phyloP scores from a whole-genome alignment of 1,140 invertebrate genomes.

The Agrypnia vestita region DNA sequence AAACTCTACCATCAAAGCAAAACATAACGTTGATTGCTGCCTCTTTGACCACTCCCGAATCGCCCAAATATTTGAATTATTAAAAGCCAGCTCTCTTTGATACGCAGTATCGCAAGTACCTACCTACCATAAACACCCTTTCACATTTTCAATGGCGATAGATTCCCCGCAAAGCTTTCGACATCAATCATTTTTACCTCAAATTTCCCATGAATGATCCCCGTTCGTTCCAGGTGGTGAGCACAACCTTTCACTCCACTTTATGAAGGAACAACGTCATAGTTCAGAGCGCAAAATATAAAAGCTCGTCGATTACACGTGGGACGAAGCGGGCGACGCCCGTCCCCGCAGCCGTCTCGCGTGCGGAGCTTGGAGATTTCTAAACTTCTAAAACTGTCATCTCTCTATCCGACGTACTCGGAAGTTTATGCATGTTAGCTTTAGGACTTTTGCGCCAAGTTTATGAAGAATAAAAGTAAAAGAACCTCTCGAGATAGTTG shows the following conservation, averaged over 20 bases:
- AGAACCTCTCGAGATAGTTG: constrained; percentile 7
- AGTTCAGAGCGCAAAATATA: constrained; percentile 38
- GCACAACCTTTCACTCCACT: constrained; percentile 46
- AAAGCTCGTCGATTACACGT: constrained; percentile 40
- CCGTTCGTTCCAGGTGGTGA: constrained; percentile 48
- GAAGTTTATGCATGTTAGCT: constrained; percentile 39
- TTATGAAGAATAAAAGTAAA: constrained; percentile 26
- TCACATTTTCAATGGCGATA: constrained; percentile 44
- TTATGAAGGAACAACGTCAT: constrained; percentile 42
- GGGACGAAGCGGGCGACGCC: not conserved
- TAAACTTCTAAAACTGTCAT: constrained; percentile 49
- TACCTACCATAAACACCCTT: constrained; percentile 40
- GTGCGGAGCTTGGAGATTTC: constrained; percentile 44
- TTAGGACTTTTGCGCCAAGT: constrained; percentile 28
- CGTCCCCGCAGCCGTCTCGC: not conserved
- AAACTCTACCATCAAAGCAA: not conserved
- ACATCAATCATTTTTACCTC: constrained; percentile 58
- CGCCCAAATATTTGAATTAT: constrained; percentile 41
- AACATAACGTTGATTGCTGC: constrained; percentile 5
- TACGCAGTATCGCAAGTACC: constrained; percentile 34
- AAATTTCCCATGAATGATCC: constrained; percentile 54
- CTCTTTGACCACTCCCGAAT: constrained; percentile 29
- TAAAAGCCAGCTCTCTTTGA: constrained; percentile 25
- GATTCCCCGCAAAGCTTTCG: constrained; percentile 51
- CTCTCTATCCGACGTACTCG: constrained; percentile 25